Evolutionary conservation across 2,888 invertebrate species (phyloP), one percentile per base, ranked within the genome.

Genomic region (Luperina nickerlii): DNA sequence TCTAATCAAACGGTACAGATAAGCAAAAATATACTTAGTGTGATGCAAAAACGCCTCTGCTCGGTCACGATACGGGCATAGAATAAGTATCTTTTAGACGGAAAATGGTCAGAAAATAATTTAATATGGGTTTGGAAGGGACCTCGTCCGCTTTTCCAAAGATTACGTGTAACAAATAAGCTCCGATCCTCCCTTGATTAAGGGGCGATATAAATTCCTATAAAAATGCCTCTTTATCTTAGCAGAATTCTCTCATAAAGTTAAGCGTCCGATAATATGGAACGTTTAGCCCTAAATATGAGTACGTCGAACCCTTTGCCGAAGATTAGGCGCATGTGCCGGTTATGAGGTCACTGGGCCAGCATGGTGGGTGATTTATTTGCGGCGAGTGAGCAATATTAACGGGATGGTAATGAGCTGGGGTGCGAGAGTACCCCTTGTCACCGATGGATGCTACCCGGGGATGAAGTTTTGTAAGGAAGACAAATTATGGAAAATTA

Each of bases 281-380:
- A 75, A 75, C 76, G 84, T 70, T 87, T 86, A 83, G 74, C 67
- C 38, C 70, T 57, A 82, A 74, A 73, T 84, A 77, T 75, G 80
- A 75, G 80, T 73, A 48, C 81, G 77, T 84, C 73, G 81, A 87
- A 81, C 85, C 81, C 81, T 87, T 87, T 81, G 72, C 27, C n/a
- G 87, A 20, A 81, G 81, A 85, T 78, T 70, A 84, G 87, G 73
- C 77, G 69, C 63, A 42, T 45, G 78, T 76, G 38, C 75, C 18
- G 51, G 68, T 42, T 82, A 72, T 68, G 83, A 75, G 87, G 86
- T 88, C 87, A 87, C 71, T 83, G 74, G 87, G 88, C 38, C 87
- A 69, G 81, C 84, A 63, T 87, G 78, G 38, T n/a, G 65, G 51
- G 65, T 79, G 88, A 87, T 88, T 88, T 85, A 83, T 87, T 74